phyloP scores from a whole-genome alignment of 1,140 invertebrate species.

The Drosophila biarmipes region DNA sequence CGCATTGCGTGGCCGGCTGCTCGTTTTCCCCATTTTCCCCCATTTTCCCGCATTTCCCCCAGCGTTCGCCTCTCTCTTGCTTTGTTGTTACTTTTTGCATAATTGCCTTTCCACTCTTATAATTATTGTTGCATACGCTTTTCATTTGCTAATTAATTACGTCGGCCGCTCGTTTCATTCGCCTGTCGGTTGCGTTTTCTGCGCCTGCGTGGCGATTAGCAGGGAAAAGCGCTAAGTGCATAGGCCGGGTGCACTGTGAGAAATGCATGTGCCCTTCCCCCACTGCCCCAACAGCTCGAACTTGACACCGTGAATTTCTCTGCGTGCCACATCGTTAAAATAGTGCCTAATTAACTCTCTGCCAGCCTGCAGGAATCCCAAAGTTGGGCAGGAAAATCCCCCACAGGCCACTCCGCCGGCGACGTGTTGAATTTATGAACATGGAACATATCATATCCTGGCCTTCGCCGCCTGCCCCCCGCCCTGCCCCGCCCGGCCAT shows the following conservation, averaged over 20 bases:
- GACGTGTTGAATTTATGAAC: constrained; percentile 76
- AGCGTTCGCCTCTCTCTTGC: constrained; percentile 15
- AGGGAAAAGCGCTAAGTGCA: neutral
- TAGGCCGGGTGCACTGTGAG: neutral
- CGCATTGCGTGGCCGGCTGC: constrained; percentile 75
- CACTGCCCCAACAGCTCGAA: constrained; percentile 12
- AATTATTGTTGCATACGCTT: constrained; percentile 80
- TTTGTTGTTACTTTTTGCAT: constrained; percentile 62
- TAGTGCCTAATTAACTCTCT: constrained; percentile 25
- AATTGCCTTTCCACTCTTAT: constrained; percentile 76
- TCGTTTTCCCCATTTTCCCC: constrained; percentile 22
- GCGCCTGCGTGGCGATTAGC: constrained; percentile 57
- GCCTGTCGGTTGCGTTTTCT: constrained; percentile 26
- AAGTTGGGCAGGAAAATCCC: constrained; percentile 31
- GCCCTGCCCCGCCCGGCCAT: neutral
- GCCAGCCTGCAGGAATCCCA: constrained; percentile 11
- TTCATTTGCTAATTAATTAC: constrained; percentile 81
- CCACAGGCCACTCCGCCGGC: constrained; percentile 26
- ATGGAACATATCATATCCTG: constrained; percentile 62
- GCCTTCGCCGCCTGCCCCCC: neutral
- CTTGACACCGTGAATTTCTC: constrained; percentile 12
- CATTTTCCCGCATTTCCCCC: neutral
- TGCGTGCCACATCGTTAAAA: constrained; percentile 23
- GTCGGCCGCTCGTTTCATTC: constrained; percentile 24
- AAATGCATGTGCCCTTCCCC: neutral